These are phyloP conservation scores for Eretmodus cyanostictus DNA, from an alignment of 2,113 vertebrate species.

Conservation along the genomic window DNA sequence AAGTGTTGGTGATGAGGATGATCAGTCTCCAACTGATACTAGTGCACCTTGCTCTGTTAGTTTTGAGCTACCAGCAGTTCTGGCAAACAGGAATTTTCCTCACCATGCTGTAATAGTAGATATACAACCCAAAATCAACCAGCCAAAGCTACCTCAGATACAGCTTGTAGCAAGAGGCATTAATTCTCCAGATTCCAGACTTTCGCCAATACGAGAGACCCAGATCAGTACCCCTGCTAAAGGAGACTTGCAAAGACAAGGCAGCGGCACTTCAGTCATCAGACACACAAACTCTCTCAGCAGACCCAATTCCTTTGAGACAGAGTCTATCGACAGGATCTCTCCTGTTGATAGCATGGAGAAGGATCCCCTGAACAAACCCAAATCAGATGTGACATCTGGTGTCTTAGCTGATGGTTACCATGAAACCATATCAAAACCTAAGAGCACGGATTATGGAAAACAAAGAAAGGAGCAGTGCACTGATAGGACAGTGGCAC, in stretches of 20 bases:
- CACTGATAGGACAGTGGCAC: conserved; percentile 42
- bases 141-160: conserved; percentile 74
- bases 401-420: conserved; percentile 36
- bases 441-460: conserved; percentile 48
- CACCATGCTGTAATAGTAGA: conserved; percentile 60
- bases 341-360: conserved; percentile 76
- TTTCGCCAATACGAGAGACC: conserved; percentile 73
- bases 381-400: conserved; percentile 54
- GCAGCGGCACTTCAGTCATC: conserved; percentile 93
- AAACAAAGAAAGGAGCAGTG: conserved; percentile 58
- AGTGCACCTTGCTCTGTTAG: conserved; percentile 71
- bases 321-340: conserved; percentile 79
- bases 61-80: conserved; percentile 63
- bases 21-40: conserved; percentile 81
- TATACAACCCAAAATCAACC: conserved; percentile 62
- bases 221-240: conserved; percentile 63
- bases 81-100: conserved; percentile 50
- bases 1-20: conserved; percentile 95
- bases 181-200: conserved; percentile 71
- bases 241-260: conserved; percentile 82
- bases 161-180: conserved; percentile 74
- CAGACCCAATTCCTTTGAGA: conserved; percentile 88
- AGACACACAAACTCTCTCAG: conserved; percentile 96
- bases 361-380: conserved; percentile 69
- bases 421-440: conserved; percentile 63